Conservation (phyloP, 1,140 invertebrate genomes). For the Drosophila equinoxialis region DNA sequence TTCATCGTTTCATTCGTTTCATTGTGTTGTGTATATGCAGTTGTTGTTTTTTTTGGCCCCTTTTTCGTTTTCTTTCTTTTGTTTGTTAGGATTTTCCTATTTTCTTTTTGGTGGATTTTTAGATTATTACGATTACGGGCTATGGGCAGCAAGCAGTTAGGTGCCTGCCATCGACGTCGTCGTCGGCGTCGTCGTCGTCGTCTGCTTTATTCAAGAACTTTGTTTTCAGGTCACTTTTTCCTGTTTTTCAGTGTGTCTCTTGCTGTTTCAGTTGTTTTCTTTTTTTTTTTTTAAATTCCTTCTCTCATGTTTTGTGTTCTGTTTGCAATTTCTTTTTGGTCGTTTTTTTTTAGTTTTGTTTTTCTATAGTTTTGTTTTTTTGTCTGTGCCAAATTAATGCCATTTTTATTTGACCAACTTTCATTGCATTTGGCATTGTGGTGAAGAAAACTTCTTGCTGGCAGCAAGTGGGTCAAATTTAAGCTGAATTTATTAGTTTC, state of each 20-base stretch:
- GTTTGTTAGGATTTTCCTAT: constrained; percentile 36
- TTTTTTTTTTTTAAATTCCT: constrained; percentile 15
- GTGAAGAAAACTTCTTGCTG: constrained; percentile 24
- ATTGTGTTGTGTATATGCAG: constrained; percentile 36
- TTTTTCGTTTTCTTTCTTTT: constrained; percentile 22
- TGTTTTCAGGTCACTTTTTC: constrained; percentile 68
- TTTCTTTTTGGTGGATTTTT: constrained; percentile 55
- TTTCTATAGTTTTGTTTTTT: constrained; percentile 22
- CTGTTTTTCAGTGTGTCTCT: constrained; percentile 43
- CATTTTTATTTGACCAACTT: constrained; percentile 59
- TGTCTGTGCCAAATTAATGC: constrained; percentile 59
- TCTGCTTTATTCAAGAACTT: constrained; percentile 59
- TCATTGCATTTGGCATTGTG: constrained; percentile 38
- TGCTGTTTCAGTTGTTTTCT: constrained; percentile 31
- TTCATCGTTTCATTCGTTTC: constrained; percentile 47
- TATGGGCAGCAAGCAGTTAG: not conserved
- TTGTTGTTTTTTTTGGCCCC: constrained; percentile 20
- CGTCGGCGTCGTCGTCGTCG: constrained; percentile 10
- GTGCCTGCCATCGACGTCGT: constrained; percentile 2
- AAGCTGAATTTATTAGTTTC: constrained; percentile 56
- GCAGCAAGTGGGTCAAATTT: constrained; percentile 50
- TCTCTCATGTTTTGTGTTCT: constrained; percentile 34
- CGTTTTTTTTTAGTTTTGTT: constrained; percentile 11
- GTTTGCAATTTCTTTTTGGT: constrained; percentile 39
- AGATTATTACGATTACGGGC: constrained; percentile 65